Base-by-base conservation (phyloP, 2,888 invertebrate genomes). In the Xylophagus ater region DNA sequence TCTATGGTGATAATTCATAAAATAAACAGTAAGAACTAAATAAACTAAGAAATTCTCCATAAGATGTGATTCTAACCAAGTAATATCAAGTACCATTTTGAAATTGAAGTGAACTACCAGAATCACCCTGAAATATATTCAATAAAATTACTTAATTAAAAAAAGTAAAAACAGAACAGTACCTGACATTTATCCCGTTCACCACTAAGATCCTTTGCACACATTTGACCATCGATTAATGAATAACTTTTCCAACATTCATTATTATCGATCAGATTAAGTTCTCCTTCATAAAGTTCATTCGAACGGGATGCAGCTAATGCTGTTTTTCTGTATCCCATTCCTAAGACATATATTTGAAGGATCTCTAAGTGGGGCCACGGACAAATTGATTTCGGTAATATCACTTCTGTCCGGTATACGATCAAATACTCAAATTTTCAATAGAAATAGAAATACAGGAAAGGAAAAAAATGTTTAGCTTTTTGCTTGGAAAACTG, bases 171-270 rank as follows among this genome's bases (percentile, higher is more conserved):
- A 32, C 21, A n/a, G n/a, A n/a, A n/a, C n/a, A n/a, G 48, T 21
- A 40, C 47, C 32, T 40, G 45, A 32, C 53, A 53, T 3, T 51
- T 50, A 37, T 51, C 53, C 26, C 46, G 49, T 7, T 42, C 46
- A 4, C 46, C 46, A 3, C 34, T 15, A 3, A 50, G 36, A 37
- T 52, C 47, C 7, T 55, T 54, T 13, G 57, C 56, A 45, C 58
- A 58, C n/a, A 58, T n/a, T 47, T 55, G 54, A 9, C 51, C 39
- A 30, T 49, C 44, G 7, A 49, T 39, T 18, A 57, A 30, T 3
- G 39, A 28, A 13, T 37, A 37, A n/a, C 33, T 36, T 20, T 8
- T 18, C 21, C 29, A n/a, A 23, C 42, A 46, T 2, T 36, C 19
- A 19, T 21, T 23, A 14, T 44, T 33, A 1, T 18, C 10, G 14